These are phyloP conservation scores for Sylvilagus bachmani DNA, from an alignment of 2,113 vertebrate genomes.

Conservation along the genomic window DNA sequence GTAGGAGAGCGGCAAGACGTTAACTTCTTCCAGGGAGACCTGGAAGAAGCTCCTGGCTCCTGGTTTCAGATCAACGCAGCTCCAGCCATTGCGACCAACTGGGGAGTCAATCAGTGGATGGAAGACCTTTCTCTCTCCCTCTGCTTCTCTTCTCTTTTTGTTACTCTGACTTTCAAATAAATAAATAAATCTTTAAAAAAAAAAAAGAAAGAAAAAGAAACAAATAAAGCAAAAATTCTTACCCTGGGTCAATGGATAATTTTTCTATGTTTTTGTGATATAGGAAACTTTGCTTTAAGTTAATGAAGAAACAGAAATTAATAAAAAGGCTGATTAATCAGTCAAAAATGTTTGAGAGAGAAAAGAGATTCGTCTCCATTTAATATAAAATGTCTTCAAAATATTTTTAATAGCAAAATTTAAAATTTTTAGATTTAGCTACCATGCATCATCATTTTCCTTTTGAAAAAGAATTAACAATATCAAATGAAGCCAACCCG, in stretches of 20 bases:
- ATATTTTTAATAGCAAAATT: not conserved
- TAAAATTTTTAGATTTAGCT: not conserved
- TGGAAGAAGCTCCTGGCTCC: too few species aligned
- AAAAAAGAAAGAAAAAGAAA: not conserved
- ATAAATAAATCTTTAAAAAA: too few species aligned
- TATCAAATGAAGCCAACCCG: too few species aligned
- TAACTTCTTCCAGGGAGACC: too few species aligned
- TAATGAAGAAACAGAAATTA: not conserved
- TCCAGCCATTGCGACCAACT: too few species aligned
- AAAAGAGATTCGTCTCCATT: not conserved
- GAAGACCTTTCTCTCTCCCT: too few species aligned
- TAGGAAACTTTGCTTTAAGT: not conserved
- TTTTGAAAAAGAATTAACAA: not conserved
- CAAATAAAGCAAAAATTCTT: not conserved
- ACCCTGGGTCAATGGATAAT: not conserved
- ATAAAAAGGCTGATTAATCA: not conserved
- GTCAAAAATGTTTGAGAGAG: not conserved
- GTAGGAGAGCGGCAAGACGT: too few species aligned
- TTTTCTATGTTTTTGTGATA: not conserved
- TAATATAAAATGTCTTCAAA: not conserved
- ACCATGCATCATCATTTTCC: not conserved
- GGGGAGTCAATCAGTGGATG: too few species aligned
- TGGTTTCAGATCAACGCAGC: too few species aligned
- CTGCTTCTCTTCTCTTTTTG: too few species aligned
- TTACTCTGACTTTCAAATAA: too few species aligned